Conservation (phyloP, 2,888 invertebrate genomes). For the Sabellastarte sp. region DNA sequence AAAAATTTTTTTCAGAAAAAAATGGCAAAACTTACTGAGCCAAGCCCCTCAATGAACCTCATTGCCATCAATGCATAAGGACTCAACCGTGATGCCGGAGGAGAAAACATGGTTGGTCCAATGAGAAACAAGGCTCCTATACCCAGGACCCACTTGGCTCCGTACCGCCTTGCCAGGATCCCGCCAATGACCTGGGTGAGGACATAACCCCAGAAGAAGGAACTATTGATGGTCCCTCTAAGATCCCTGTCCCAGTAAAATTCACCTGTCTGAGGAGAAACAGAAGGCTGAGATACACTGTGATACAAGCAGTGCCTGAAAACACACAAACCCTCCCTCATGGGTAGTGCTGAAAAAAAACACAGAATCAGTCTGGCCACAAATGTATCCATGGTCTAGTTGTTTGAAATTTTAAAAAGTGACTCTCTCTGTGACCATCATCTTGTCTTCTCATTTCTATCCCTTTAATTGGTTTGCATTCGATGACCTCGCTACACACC, state of each 20-base stretch:
- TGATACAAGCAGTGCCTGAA: too few relatives aligned
- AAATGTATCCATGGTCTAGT: too few relatives aligned
- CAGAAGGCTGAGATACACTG: too few relatives aligned
- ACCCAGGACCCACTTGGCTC: not conserved
- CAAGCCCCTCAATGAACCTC: not conserved
- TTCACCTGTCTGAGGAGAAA: conserved; percentile 3
- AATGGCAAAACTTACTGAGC: conserved; percentile 1
- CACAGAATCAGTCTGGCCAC: too few relatives aligned
- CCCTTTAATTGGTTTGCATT: too few relatives aligned
- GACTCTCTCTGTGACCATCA: too few relatives aligned
- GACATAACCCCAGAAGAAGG: conserved; percentile 3
- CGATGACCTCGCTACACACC: too few relatives aligned
- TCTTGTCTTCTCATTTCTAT: too few relatives aligned
- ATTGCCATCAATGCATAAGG: not conserved
- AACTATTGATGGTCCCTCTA: not conserved
- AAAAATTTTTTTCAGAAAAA: too few relatives aligned
- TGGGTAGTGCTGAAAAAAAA: too few relatives aligned
- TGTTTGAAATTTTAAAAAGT: too few relatives aligned
- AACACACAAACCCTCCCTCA: too few relatives aligned
- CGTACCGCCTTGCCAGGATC: not conserved
- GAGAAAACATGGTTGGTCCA: not conserved
- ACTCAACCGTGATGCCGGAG: not conserved
- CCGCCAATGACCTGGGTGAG: conserved; percentile 1
- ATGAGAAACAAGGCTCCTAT: not conserved
- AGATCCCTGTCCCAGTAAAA: not conserved